phyloP scores from a whole-genome alignment of 2,797 vertebrate species.

The Epinephelus coioides region DNA sequence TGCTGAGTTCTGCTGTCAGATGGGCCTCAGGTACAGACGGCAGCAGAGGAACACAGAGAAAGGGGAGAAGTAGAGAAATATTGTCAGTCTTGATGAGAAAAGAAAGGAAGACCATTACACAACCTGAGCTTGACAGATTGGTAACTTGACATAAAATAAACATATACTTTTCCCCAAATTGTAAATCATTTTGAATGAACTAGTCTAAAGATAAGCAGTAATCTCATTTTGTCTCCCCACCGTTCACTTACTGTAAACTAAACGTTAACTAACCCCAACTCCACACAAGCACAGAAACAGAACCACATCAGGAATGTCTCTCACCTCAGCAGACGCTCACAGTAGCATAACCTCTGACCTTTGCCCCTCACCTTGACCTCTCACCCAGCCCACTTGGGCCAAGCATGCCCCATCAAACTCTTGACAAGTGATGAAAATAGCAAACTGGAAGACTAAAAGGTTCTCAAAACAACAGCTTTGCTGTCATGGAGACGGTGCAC shows the following conservation, averaged over 20 bases:
- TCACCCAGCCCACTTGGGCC: slow-evolving; percentile 27
- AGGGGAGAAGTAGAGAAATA: slow-evolving; percentile 33
- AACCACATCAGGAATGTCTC: slow-evolving; percentile 44
- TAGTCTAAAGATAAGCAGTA: no score
- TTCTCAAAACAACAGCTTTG: slow-evolving; percentile 31
- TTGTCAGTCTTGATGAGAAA: slow-evolving; percentile 13
- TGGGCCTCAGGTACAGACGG: slow-evolving; percentile 64
- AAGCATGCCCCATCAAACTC: slow-evolving; percentile 30
- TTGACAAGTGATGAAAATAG: slow-evolving; percentile 31
- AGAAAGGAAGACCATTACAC: not conserved
- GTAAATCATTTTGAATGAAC: not conserved
- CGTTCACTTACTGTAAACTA: not conserved
- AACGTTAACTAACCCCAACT: not conserved
- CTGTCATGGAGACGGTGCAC: not conserved
- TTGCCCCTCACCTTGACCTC: slow-evolving; percentile 48
- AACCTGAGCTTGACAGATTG: not conserved
- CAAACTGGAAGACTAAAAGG: slow-evolving; percentile 18
- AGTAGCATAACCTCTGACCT: slow-evolving; percentile 64
- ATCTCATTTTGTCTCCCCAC: not conserved
- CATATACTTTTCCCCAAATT: not conserved
- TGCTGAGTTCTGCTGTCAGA: slow-evolving; percentile 64
- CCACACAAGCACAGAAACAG: slow-evolving; percentile 26
- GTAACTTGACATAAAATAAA: slow-evolving; percentile 1
- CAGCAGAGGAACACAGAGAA: slow-evolving; percentile 39
- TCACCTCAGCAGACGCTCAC: slow-evolving; percentile 50